Evolutionary conservation across 2,113 vertebrate genomes (phyloP).

Genomic region (Xyrauchen texanus): DNA sequence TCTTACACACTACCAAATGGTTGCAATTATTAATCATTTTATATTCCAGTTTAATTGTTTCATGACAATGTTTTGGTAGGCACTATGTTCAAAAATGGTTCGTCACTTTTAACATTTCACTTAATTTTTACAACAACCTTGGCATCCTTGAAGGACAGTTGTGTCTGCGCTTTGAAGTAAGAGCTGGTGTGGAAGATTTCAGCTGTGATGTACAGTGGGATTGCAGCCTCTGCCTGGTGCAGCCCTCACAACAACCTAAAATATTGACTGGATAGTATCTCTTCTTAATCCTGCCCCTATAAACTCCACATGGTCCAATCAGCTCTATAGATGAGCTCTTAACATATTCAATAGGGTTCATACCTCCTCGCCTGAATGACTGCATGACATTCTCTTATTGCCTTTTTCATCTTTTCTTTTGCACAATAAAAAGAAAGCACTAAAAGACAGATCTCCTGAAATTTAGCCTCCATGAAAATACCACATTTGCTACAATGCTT

Average conservation of each 20-base stretch:
- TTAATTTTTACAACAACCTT: slow-evolving; percentile 5
- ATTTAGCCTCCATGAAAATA: slow-evolving; percentile 47
- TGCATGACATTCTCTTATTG: slow-evolving; percentile 69
- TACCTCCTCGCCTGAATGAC: slow-evolving; percentile 77
- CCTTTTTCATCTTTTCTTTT: slow-evolving; percentile 80
- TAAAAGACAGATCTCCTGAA: slow-evolving; percentile 41
- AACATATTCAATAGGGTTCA: slow-evolving; percentile 85
- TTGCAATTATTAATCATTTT: neutral
- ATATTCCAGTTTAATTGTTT: neutral
- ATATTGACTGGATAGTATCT: slow-evolving; percentile 1
- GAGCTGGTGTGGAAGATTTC: slow-evolving; percentile 70
- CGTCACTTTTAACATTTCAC: slow-evolving; percentile 7
- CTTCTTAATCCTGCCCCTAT: slow-evolving; percentile 51
- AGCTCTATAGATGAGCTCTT: slow-evolving; percentile 63
- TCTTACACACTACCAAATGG: neutral
- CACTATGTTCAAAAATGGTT: neutral
- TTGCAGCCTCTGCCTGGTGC: slow-evolving; percentile 80
- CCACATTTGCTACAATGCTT: slow-evolving; percentile 1
- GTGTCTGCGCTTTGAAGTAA: slow-evolving; percentile 48
- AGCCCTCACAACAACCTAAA: slow-evolving; percentile 58
- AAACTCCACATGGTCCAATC: slow-evolving; percentile 66
- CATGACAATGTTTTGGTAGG: neutral
- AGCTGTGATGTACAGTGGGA: slow-evolving; percentile 82
- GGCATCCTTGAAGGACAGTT: slow-evolving; percentile 49
- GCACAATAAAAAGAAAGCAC: slow-evolving; percentile 64